These are phyloP conservation scores for Solenodon paradoxus DNA, from an alignment of 2,113 vertebrate species.

Conservation along the genomic window DNA sequence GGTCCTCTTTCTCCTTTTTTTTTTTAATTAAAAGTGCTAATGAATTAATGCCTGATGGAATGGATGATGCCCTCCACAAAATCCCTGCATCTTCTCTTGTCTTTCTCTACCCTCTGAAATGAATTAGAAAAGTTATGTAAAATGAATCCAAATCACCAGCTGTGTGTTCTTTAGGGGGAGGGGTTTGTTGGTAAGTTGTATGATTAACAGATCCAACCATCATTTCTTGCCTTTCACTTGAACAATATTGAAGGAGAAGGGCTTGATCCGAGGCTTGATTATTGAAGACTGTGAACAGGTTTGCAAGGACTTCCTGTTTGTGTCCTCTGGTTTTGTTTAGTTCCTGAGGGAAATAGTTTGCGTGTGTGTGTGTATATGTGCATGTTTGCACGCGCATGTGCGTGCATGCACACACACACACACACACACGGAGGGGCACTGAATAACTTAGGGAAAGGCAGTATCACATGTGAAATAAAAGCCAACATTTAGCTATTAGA, in stretches of 20 bases:
- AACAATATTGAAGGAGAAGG: neutral
- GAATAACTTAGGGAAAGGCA: neutral
- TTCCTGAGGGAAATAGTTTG: neutral
- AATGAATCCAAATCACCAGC: slow-evolving; percentile 23
- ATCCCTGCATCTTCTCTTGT: neutral
- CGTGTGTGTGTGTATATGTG: neutral
- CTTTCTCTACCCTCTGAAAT: neutral
- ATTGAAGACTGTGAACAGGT: neutral
- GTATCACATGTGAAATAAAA: slow-evolving; percentile 28
- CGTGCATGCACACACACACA: too few relatives aligned
- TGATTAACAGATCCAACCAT: neutral
- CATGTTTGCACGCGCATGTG: too few relatives aligned
- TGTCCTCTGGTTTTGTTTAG: neutral
- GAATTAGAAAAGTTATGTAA: slow-evolving; percentile 23
- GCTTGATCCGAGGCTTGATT: neutral
- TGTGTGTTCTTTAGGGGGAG: neutral
- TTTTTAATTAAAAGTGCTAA: slow-evolving; percentile 40
- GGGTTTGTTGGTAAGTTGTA: neutral
- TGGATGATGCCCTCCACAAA: slow-evolving; percentile 12
- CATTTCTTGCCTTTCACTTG: neutral
- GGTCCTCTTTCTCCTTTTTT: neutral
- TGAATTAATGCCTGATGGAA: neutral
- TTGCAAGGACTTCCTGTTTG: slow-evolving; percentile 3
- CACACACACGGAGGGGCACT: neutral
- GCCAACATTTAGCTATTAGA: slow-evolving; percentile 8